A percentile compares a stretch with the other conserved stretches of the same genome.
Conservation (phyloP, 1,140 invertebrate species). For the Pseudomyrmex gracilis region DNA sequence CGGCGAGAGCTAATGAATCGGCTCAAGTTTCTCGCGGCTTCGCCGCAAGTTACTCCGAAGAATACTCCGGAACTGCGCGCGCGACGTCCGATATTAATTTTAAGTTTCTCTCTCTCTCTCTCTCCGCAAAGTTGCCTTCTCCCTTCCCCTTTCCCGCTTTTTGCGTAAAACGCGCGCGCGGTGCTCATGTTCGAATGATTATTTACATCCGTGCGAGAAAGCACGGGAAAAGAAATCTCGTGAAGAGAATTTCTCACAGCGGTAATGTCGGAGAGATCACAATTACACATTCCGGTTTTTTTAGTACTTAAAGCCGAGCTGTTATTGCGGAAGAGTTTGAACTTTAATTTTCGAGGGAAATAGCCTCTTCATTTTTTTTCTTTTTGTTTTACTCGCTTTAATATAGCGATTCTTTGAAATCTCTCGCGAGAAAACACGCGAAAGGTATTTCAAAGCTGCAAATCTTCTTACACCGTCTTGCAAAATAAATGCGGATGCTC, state of each 20-base stretch:
- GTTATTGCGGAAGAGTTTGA: not conserved
- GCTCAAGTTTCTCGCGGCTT: constrained; percentile 25
- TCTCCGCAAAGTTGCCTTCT: not conserved
- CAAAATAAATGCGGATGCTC: not conserved
- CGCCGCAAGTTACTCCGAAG: constrained; percentile 4
- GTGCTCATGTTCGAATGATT: not conserved
- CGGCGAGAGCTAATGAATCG: constrained; percentile 46
- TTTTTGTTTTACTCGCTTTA: not conserved
- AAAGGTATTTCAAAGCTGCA: not conserved
- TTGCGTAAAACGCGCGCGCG: not conserved
- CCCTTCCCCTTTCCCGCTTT: not conserved
- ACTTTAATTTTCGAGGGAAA: not conserved
- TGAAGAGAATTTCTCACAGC: not conserved
- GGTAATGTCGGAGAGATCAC: not conserved
- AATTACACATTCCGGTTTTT: not conserved
- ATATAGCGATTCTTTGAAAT: not conserved
- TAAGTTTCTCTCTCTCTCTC: too few species aligned
- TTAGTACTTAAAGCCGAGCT: not conserved
- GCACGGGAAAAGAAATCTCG: not conserved
- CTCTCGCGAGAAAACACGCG: not conserved
- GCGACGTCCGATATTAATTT: constrained; percentile 42
- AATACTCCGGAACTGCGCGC: not conserved
- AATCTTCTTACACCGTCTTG: not conserved
- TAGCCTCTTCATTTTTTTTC: not conserved
- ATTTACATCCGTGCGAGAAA: not conserved